phyloP scores from a whole-genome alignment of 53 echinoderm and acorn worm species.

The Holothuria scabra region DNA sequence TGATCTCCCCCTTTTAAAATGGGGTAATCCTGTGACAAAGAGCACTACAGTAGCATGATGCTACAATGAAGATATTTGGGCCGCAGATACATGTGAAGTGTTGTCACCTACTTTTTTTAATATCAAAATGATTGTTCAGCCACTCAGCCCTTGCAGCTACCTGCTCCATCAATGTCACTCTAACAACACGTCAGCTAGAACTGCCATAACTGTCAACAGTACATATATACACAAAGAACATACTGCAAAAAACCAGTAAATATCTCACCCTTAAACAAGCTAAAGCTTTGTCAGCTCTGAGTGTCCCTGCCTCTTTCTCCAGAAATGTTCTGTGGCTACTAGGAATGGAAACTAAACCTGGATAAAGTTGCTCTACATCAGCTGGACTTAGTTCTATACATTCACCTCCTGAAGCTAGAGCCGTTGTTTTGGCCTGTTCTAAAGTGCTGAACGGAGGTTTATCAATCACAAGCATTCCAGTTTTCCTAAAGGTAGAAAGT shows the following conservation, averaged over 20 bases:
- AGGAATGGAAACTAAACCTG: background rate
- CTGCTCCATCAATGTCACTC: too few relatives aligned
- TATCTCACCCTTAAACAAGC: constrained; percentile 6
- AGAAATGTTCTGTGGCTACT: constrained; percentile 1
- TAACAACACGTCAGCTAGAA: too few relatives aligned
- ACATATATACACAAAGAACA: too few relatives aligned
- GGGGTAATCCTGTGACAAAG: too few relatives aligned
- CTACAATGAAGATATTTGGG: too few relatives aligned
- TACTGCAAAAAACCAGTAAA: background rate
- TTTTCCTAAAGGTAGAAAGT: background rate
- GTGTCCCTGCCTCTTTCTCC: background rate
- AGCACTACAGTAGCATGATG: too few relatives aligned
- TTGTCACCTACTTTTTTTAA: too few relatives aligned
- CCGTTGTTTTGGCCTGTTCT: background rate
- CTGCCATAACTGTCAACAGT: too few relatives aligned
- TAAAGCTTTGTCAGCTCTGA: constrained; percentile 16
- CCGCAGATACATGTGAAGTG: too few relatives aligned
- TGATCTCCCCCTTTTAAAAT: too few relatives aligned
- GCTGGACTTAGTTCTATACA: background rate
- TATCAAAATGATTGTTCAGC: too few relatives aligned
- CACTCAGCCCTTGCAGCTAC: too few relatives aligned
- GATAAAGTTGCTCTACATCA: background rate
- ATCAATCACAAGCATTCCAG: background rate
- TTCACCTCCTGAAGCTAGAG: background rate
- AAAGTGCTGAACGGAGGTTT: constrained; percentile 7